Evolutionary conservation across 2,113 vertebrate genomes (phyloP).

Genomic region (Sylvietta virens): DNA sequence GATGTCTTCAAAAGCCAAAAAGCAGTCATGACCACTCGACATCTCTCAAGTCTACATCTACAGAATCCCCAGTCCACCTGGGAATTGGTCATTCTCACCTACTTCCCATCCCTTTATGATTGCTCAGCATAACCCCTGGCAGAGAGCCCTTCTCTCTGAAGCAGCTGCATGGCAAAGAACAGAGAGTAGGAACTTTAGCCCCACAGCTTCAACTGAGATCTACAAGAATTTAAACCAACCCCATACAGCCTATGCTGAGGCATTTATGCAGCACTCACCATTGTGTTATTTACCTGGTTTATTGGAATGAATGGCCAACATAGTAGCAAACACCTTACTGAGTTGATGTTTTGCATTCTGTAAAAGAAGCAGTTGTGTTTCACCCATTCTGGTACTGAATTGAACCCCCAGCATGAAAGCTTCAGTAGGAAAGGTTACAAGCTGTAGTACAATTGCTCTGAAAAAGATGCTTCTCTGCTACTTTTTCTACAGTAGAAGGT

Average conservation of each 20-base stretch:
- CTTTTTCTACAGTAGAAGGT: neutral
- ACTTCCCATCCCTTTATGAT: neutral
- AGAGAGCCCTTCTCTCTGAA: neutral
- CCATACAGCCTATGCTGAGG: neutral
- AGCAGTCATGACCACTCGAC: neutral
- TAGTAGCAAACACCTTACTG: constrained; percentile 87
- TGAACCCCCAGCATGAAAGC: neutral
- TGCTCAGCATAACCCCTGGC: neutral
- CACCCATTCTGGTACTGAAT: neutral
- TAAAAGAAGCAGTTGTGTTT: constrained; percentile 6
- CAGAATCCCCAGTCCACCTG: neutral
- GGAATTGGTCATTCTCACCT: neutral
- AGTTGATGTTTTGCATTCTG: constrained; percentile 83
- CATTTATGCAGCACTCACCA: neutral
- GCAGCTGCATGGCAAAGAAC: neutral
- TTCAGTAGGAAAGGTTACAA: neutral
- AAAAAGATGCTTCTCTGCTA: neutral
- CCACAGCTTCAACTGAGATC: neutral
- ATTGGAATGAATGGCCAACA: constrained; percentile 93
- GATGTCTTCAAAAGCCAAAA: neutral
- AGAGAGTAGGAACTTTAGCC: neutral
- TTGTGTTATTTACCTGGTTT: constrained; percentile 85
- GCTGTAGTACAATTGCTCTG: neutral
- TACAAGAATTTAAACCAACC: neutral
- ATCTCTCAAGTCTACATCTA: neutral